These are phyloP conservation scores for Acanthacorydalis orientalis DNA, from an alignment of 2,888 invertebrate species.

Conservation along the genomic window DNA sequence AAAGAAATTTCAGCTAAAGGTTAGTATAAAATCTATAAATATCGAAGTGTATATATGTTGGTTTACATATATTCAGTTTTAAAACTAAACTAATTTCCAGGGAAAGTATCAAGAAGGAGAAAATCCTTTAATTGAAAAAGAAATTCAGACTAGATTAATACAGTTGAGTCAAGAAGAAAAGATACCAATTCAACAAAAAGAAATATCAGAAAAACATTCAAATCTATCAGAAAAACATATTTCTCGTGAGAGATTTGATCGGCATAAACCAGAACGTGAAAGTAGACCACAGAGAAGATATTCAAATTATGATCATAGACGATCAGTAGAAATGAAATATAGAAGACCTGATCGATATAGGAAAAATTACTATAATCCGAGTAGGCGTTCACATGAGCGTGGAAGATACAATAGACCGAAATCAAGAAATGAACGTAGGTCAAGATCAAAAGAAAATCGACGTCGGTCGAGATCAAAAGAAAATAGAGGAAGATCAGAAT, in stretches of 20 bases:
- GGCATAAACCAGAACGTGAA: constrained; percentile 3
- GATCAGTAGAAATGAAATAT: constrained; percentile 6
- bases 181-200: too few relatives aligned
- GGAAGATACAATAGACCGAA: constrained; percentile 27
- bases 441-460: not conserved
- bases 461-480: not conserved
- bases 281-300: constrained; percentile 8
- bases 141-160: too few relatives aligned
- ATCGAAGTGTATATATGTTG: too few relatives aligned
- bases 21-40: too few relatives aligned
- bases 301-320: constrained; percentile 15
- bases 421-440: constrained; percentile 1
- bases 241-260: constrained; percentile 3
- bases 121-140: too few relatives aligned
- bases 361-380: constrained; percentile 14
- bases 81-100: too few relatives aligned
- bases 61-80: too few relatives aligned
- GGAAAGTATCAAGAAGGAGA: too few relatives aligned
- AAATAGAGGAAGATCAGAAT: not conserved
- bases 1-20: not conserved
- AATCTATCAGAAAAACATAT: too few relatives aligned
- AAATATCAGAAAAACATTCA: too few relatives aligned
- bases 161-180: too few relatives aligned
- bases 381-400: constrained; percentile 22
- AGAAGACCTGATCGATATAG: constrained; percentile 11